Conservation (phyloP, 2,113 vertebrate genomes). For the Paradoxurus hermaphroditus region DNA sequence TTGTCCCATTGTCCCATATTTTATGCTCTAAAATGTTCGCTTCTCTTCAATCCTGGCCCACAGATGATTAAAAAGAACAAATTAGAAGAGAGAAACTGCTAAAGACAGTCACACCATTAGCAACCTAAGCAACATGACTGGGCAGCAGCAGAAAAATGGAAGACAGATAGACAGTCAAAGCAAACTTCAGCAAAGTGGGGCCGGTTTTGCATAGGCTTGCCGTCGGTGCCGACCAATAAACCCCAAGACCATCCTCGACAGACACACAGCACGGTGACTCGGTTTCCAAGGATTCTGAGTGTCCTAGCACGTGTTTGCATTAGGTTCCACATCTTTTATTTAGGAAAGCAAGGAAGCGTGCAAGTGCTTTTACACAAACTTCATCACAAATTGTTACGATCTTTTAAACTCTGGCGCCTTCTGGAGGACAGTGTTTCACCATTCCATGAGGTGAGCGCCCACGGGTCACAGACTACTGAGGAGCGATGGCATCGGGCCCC, state of each 20-base stretch:
- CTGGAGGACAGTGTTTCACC: not conserved
- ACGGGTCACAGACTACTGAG: not conserved
- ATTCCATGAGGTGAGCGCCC: not conserved
- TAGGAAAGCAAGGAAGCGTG: not conserved
- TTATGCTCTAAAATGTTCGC: not conserved
- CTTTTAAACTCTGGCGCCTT: not conserved
- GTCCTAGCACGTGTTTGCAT: not conserved
- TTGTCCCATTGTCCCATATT: not conserved
- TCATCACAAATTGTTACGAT: not conserved
- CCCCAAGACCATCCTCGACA: too few relatives aligned
- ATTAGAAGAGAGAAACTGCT: not conserved
- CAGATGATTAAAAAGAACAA: not conserved
- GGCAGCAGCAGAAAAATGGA: not conserved
- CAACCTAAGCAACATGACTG: not conserved
- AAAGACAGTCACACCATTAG: not conserved
- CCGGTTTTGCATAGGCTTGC: fast-evolving
- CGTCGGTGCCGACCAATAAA: not conserved
- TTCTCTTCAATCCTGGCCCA: not conserved
- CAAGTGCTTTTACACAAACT: not conserved
- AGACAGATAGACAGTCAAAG: not conserved
- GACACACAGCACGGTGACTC: not conserved
- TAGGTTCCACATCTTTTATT: not conserved
- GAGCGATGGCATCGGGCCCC: not conserved
- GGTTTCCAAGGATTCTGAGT: not conserved
- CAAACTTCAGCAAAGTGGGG: not conserved